Conservation (phyloP, 2,113 vertebrate species). For the Anolis carolinensis region DNA sequence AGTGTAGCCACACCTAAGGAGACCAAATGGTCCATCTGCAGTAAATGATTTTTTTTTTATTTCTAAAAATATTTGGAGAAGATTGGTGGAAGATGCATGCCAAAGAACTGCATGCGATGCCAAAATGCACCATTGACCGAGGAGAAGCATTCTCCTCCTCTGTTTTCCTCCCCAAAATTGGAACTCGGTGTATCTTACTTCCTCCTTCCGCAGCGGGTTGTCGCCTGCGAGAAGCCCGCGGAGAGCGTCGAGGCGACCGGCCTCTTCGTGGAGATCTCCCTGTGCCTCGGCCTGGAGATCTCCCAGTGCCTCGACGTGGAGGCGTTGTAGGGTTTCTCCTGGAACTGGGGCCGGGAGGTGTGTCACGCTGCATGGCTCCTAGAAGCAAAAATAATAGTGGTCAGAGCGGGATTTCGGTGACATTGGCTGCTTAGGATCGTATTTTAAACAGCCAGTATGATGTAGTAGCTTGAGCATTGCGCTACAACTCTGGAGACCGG, state of each 20-base stretch:
- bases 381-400: neutral
- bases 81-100: too few relatives aligned
- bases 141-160: neutral
- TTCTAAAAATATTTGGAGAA: too few relatives aligned
- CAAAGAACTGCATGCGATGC: neutral
- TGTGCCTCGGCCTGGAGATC: neutral
- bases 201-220: neutral
- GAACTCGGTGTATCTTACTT: neutral
- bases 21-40: too few relatives aligned
- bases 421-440: too few relatives aligned
- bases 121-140: neutral
- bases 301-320: neutral
- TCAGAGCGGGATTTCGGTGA: neutral
- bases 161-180: neutral
- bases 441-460: too few relatives aligned
- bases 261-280: neutral
- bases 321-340: neutral
- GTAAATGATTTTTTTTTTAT: too few relatives aligned
- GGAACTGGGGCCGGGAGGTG: neutral
- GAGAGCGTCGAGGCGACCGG: neutral
- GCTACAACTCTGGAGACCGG: too few relatives aligned
- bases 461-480: too few relatives aligned
- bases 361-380: neutral
- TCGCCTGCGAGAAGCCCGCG: neutral
- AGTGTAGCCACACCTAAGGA: too few relatives aligned